phyloP scores from a whole-genome alignment of 2,888 invertebrate species.

The Catocala nupta region DNA sequence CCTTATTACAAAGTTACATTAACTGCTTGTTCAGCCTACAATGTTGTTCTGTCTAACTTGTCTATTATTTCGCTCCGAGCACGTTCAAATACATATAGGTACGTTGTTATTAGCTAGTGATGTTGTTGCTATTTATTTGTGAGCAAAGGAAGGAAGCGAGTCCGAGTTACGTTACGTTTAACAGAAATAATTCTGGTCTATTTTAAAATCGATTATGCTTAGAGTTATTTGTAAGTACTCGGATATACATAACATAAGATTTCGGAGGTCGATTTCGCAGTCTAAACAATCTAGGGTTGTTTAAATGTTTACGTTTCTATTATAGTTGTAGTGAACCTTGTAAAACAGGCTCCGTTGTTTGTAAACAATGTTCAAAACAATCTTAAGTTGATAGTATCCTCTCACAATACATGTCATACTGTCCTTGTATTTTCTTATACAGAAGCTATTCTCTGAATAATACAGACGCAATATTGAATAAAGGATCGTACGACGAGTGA shows the following conservation, averaged over 20 bases:
- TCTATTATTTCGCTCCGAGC: slow-evolving; percentile 70
- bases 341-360: slow-evolving; percentile 15
- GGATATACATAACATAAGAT: too few species aligned
- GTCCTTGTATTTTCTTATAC: slow-evolving; percentile 24
- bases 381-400: slow-evolving; percentile 22
- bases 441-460: slow-evolving; percentile 41
- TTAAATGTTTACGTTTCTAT: too few species aligned
- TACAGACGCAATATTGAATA: slow-evolving; percentile 44
- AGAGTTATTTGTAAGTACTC: neutral
- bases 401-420: slow-evolving; percentile 19
- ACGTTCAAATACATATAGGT: slow-evolving; percentile 41
- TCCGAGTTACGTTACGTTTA: neutral
- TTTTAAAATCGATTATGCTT: slow-evolving; percentile 4
- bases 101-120: slow-evolving; percentile 14
- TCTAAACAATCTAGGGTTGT: too few species aligned
- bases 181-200: slow-evolving; percentile 1
- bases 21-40: slow-evolving; percentile 64
- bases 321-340: too few species aligned
- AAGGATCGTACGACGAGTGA: slow-evolving; percentile 40
- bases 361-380: slow-evolving; percentile 32
- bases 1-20: slow-evolving; percentile 81
- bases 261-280: too few species aligned
- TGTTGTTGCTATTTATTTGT: slow-evolving; percentile 21
- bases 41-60: slow-evolving; percentile 64
- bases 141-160: slow-evolving; percentile 6